A percentile compares a stretch with the other conserved stretches of the same genome.
Conservation (phyloP, 2,113 vertebrate species). For the Athene cunicularia region DNA sequence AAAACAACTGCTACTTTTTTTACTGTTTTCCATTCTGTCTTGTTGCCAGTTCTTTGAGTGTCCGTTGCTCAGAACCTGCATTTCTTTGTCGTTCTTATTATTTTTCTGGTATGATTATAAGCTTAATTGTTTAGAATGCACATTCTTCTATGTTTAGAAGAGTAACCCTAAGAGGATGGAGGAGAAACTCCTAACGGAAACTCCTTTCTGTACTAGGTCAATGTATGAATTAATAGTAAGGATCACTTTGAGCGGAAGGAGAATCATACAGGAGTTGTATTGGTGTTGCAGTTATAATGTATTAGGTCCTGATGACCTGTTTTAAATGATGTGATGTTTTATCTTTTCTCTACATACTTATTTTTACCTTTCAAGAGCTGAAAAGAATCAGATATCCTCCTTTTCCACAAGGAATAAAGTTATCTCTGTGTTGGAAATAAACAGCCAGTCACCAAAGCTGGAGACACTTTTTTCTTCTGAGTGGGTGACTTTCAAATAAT, state of each 20-base stretch:
- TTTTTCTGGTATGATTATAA: background rate
- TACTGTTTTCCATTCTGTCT: background rate
- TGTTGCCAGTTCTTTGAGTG: background rate
- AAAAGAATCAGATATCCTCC: background rate
- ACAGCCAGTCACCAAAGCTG: background rate
- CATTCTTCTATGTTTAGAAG: background rate
- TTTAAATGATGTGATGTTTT: background rate
- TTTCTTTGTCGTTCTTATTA: background rate
- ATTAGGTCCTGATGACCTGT: background rate
- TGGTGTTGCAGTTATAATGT: background rate
- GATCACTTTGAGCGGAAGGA: background rate
- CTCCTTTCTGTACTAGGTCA: background rate
- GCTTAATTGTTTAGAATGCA: background rate
- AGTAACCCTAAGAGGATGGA: background rate
- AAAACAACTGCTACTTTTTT: background rate
- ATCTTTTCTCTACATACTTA: background rate
- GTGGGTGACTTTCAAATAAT: background rate
- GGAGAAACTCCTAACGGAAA: no score
- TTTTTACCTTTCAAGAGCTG: background rate
- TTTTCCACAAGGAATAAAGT: background rate
- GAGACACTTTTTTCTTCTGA: background rate
- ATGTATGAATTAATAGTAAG: background rate
- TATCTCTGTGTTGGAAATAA: background rate
- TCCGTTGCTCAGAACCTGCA: background rate
- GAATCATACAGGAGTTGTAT: background rate